Evolutionary conservation across 2,113 vertebrate genomes (phyloP).

Genomic region (Daubentonia madagascariensis): DNA sequence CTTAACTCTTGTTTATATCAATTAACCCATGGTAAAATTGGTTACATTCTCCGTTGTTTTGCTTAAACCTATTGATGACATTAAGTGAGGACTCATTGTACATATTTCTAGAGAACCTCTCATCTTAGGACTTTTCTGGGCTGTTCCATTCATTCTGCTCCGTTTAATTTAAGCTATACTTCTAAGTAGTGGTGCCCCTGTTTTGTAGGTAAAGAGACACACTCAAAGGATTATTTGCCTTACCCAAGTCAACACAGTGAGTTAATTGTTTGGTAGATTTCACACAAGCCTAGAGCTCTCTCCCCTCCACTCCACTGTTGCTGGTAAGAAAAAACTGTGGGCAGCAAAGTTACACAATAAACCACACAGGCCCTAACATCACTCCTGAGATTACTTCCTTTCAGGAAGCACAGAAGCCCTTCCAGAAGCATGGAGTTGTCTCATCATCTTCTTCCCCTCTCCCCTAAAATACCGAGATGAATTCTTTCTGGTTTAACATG

Average conservation of each 20-base stretch:
- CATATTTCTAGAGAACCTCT: background rate
- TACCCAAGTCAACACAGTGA: background rate
- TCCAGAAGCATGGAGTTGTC: background rate
- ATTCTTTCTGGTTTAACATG: background rate
- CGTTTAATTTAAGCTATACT: background rate
- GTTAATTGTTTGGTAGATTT: background rate
- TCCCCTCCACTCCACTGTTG: rapidly evolving
- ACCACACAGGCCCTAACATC: background rate
- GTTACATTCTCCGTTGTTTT: background rate
- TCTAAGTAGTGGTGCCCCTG: background rate
- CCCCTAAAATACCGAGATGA: background rate
- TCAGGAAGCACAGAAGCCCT: background rate
- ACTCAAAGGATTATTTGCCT: background rate
- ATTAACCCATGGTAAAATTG: background rate
- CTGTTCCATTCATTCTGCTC: background rate
- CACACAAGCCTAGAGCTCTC: background rate
- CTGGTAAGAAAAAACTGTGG: background rate
- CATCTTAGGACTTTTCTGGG: background rate
- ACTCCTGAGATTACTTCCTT: background rate
- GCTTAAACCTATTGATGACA: background rate
- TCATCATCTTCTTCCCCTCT: background rate
- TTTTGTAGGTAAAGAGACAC: background rate
- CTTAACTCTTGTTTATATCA: background rate
- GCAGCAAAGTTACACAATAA: background rate
- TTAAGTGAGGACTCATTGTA: background rate